A percentile compares a stretch with the other conserved stretches of the same genome.
These are phyloP conservation scores for Panagrolaimus sp. DNA, from an alignment of 1,140 invertebrate species.

Conservation along the genomic window DNA sequence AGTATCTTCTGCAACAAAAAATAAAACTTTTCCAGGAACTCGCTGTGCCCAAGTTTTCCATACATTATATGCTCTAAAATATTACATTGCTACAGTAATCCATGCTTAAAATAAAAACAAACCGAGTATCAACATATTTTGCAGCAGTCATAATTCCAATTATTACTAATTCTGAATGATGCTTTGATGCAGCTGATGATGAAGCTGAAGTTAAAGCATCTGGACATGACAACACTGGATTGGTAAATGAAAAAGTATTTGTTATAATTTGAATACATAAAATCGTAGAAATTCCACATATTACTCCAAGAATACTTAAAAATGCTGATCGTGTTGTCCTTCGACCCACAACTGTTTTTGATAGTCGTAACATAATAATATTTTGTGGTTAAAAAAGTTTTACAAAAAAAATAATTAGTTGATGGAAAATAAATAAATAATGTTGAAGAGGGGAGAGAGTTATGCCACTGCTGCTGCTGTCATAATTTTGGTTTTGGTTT, in stretches of 20 bases:
- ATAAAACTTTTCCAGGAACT: slow-evolving; percentile 53
- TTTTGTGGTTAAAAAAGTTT: not conserved
- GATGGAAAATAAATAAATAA: not conserved
- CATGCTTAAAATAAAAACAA: too few relatives aligned
- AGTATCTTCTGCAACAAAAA: slow-evolving; percentile 56
- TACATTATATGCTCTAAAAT: slow-evolving; percentile 45
- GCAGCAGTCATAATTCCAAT: slow-evolving; percentile 34
- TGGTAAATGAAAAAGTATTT: not conserved
- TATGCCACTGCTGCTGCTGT: not conserved
- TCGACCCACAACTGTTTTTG: not conserved
- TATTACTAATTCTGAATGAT: not conserved
- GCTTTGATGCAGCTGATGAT: not conserved
- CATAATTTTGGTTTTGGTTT: too few relatives aligned
- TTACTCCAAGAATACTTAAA: slow-evolving; percentile 1
- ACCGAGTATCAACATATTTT: slow-evolving; percentile 49
- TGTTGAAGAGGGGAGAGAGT: not conserved
- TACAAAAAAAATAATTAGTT: not conserved
- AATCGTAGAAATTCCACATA: not conserved
- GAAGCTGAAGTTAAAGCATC: not conserved
- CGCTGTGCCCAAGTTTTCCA: slow-evolving; percentile 55
- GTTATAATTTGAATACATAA: not conserved
- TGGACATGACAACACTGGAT: not conserved
- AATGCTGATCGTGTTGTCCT: not conserved
- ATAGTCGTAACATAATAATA: not conserved
- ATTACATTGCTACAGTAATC: too few relatives aligned